A percentile compares a stretch with the other conserved stretches of the same genome.
phyloP scores from a whole-genome alignment of 2,797 vertebrate species.

The Mallotus villosus region DNA sequence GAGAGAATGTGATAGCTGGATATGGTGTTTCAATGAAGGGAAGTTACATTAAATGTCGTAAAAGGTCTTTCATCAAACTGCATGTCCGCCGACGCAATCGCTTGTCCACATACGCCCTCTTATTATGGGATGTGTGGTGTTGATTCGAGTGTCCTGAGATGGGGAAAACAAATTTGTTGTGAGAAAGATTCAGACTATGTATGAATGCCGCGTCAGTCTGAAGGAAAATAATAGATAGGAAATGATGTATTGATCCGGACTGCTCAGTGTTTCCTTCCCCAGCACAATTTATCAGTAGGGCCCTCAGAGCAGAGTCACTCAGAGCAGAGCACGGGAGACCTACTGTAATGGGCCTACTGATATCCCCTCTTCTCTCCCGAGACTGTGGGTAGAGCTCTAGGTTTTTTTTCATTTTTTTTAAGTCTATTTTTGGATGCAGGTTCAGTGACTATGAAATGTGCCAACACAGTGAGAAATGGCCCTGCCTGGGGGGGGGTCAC shows the following conservation, averaged over 20 bases:
- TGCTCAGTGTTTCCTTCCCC: slow-evolving; percentile 56
- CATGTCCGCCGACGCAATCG: not conserved
- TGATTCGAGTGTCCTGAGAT: slow-evolving; percentile 5
- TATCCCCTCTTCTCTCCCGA: slow-evolving; percentile 10
- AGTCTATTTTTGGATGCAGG: slow-evolving; percentile 70
- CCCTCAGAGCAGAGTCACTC: slow-evolving; percentile 7
- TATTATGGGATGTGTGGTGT: slow-evolving; percentile 21
- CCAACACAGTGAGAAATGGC: slow-evolving; percentile 68
- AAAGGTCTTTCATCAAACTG: slow-evolving; percentile 14
- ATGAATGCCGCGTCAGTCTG: slow-evolving; percentile 39
- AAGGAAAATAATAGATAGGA: slow-evolving; percentile 58
- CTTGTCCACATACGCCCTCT: not conserved
- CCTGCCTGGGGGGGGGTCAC: slow-evolving; percentile 53
- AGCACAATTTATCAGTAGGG: slow-evolving; percentile 55
- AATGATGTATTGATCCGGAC: slow-evolving; percentile 70
- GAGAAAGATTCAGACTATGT: slow-evolving; percentile 38
- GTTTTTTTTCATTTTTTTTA: slow-evolving; percentile 42
- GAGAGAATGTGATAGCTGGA: slow-evolving; percentile 27
- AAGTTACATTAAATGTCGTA: slow-evolving; percentile 12
- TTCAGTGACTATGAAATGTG: slow-evolving; percentile 76
- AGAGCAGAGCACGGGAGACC: slow-evolving; percentile 21
- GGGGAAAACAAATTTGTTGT: not conserved
- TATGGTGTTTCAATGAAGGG: not conserved
- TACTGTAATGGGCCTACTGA: slow-evolving; percentile 27
- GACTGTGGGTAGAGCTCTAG: slow-evolving; percentile 25